These are phyloP conservation scores for Xiphophorus hellerii DNA, from an alignment of 2,113 vertebrate genomes.

Conservation along the genomic window DNA sequence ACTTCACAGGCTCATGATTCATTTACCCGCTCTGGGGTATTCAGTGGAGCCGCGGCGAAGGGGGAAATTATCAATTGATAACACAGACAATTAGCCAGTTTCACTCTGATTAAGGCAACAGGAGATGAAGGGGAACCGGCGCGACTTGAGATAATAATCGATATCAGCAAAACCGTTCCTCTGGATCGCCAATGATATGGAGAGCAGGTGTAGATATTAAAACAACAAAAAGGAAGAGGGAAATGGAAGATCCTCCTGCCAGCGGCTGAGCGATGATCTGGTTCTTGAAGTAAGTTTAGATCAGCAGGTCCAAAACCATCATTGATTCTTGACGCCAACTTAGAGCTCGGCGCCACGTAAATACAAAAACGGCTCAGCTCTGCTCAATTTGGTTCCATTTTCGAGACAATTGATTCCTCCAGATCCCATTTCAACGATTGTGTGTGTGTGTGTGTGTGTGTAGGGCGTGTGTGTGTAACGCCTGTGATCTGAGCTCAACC, in stretches of 20 bases:
- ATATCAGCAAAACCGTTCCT: conserved; percentile 3
- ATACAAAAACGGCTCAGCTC: conserved; percentile 58
- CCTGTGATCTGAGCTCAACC: conserved; percentile 61
- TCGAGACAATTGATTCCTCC: conserved; percentile 62
- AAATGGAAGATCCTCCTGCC: background rate
- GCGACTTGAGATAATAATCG: conserved; percentile 3
- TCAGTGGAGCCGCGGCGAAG: conserved; percentile 7
- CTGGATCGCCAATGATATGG: background rate
- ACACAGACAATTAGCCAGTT: conserved; percentile 49
- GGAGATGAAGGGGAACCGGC: background rate
- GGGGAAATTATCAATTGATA: conserved; percentile 51
- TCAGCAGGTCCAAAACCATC: conserved; percentile 46
- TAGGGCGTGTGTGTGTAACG: conserved; percentile 10
- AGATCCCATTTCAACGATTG: conserved; percentile 51
- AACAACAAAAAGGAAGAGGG: background rate
- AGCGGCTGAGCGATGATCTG: conserved; percentile 24
- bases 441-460: background rate
- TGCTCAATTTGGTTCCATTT: conserved; percentile 58
- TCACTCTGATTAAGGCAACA: conserved; percentile 23
- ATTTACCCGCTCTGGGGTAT: conserved; percentile 51
- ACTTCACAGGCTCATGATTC: conserved; percentile 40
- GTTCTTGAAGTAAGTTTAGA: conserved; percentile 43
- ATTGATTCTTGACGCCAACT: conserved; percentile 64
- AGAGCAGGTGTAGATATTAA: background rate
- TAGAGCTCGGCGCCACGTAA: conserved; percentile 59